Evolutionary conservation across 1,140 invertebrate genomes (phyloP).

Genomic region (Drosophila ogumai): DNA sequence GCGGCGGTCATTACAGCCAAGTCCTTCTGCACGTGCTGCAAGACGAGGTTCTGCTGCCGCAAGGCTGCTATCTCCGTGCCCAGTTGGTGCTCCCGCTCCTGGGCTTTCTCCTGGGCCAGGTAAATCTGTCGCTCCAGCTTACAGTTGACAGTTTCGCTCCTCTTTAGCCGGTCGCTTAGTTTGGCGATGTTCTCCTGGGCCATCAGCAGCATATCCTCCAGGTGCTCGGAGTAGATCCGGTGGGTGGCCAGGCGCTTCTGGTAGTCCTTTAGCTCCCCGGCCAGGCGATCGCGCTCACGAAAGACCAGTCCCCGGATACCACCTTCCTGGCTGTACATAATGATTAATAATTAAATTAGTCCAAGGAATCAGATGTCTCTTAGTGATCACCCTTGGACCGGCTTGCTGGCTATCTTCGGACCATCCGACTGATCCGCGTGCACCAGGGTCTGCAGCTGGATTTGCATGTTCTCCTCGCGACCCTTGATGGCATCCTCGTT

Average conservation of each 20-base stretch:
- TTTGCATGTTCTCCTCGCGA: conserved; percentile 11
- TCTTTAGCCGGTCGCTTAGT: neutral
- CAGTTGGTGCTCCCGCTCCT: conserved; percentile 68
- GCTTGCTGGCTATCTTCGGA: neutral
- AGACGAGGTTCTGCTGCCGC: neutral
- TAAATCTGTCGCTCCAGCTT: conserved; percentile 86
- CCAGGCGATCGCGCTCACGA: conserved; percentile 85
- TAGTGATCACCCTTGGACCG: neutral
- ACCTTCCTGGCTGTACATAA: conserved; percentile 15
- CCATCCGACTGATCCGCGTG: neutral
- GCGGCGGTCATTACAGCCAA: neutral
- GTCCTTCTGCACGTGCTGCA: neutral
- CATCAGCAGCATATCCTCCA: conserved; percentile 63
- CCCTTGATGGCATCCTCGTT: conserved; percentile 31
- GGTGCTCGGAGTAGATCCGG: conserved; percentile 74
- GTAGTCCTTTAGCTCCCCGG: conserved; percentile 84
- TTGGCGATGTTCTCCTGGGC: neutral
- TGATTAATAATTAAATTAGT: neutral
- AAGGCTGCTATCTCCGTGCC: conserved; percentile 29
- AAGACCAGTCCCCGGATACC: conserved; percentile 33
- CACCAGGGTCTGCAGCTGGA: neutral
- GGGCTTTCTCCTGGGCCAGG: conserved; percentile 88
- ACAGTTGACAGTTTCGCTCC: conserved; percentile 14
- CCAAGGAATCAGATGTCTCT: no score
- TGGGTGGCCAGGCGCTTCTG: conserved; percentile 82